These are phyloP conservation scores for Eudemis profundana DNA, from an alignment of 2,888 invertebrate species.

Conservation along the genomic window DNA sequence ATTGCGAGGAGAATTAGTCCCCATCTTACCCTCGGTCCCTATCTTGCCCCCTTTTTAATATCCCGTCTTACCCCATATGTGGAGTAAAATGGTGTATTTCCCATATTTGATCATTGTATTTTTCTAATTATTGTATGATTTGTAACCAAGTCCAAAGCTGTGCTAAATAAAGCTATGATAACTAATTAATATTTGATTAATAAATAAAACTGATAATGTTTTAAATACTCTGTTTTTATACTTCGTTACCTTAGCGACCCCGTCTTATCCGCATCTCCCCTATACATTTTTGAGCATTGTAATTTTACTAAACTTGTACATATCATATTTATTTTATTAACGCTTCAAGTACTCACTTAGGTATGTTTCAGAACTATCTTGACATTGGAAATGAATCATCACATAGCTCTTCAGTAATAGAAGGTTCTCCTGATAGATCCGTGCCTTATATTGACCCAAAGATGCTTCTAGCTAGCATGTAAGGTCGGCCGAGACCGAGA, in stretches of 20 bases:
- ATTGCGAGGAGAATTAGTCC: constrained; percentile 10
- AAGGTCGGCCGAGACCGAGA: no score
- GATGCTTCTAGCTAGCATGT: no score
- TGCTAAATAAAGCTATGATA: constrained; percentile 11
- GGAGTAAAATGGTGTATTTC: constrained; percentile 14
- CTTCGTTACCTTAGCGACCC: constrained; percentile 34
- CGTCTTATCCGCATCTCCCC: neutral
- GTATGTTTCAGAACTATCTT: no score
- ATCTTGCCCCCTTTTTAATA: neutral
- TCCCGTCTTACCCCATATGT: constrained; percentile 16
- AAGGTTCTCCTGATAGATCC: no score
- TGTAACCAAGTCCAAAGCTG: constrained; percentile 15
- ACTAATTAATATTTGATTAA: constrained; percentile 5
- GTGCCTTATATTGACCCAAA: no score
- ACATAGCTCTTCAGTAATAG: no score
- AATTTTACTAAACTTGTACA: no score
- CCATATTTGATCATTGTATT: neutral
- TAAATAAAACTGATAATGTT: constrained; percentile 3
- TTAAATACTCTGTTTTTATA: constrained; percentile 6
- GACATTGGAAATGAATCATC: no score
- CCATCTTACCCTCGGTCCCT: constrained; percentile 6
- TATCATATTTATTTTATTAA: no score
- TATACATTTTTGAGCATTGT: constrained; percentile 2
- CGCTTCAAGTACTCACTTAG: no score
- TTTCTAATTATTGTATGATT: constrained; percentile 10